phyloP scores from a whole-genome alignment of 2,113 vertebrate species.

The Rhagologus leucostigma region DNA sequence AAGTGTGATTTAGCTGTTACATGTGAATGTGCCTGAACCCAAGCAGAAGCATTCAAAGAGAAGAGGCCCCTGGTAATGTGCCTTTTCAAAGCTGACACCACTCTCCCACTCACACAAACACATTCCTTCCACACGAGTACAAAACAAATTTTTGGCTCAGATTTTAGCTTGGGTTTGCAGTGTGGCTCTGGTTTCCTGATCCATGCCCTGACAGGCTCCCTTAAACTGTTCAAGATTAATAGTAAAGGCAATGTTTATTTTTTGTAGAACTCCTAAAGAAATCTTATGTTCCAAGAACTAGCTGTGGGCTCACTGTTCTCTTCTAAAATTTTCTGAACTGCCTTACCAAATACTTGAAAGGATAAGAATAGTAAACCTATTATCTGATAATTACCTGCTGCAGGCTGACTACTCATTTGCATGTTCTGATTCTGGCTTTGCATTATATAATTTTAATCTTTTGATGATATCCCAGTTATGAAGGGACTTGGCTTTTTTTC shows the following conservation, averaged over 20 bases:
- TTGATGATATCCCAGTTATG: neutral
- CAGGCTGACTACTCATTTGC: slow-evolving; percentile 36
- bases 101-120: neutral
- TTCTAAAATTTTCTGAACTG: neutral
- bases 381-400: slow-evolving; percentile 57
- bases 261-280: neutral
- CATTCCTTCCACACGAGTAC: neutral
- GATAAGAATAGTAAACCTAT: slow-evolving; percentile 51
- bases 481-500: neutral
- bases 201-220: neutral
- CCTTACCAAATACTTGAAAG: neutral
- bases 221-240: neutral
- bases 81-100: neutral
- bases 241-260: neutral
- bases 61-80: accelerated
- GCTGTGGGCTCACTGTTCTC: neutral
- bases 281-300: neutral
- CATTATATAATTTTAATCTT: slow-evolving; percentile 25
- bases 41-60: neutral
- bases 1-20: neutral
- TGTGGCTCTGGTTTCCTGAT: neutral
- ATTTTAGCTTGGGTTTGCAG: neutral
- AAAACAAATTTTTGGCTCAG: neutral
- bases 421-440: slow-evolving; percentile 29
- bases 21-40: neutral